Percentiles rank a stretch among this genome's conserved stretches.
Conservation (phyloP, 2,888 invertebrate genomes). For the Eupithecia pulchellata region DNA sequence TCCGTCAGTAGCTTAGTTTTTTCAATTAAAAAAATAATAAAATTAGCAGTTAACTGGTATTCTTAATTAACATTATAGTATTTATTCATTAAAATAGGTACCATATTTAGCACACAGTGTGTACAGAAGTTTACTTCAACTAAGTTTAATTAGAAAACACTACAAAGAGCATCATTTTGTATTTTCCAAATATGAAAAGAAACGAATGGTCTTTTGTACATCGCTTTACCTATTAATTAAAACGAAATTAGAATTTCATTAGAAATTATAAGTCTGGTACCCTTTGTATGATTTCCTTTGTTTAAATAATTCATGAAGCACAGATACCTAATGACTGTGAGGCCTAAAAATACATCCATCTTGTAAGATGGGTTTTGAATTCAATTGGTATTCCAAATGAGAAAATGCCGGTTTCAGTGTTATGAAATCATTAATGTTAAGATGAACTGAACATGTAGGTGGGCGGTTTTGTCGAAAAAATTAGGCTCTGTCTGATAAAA, state of each 20-base stretch:
- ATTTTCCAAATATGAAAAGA: not conserved
- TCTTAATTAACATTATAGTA: no score
- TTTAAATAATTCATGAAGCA: slow-evolving; percentile 37
- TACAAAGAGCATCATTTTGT: not conserved
- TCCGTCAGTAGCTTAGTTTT: no score
- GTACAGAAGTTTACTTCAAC: no score
- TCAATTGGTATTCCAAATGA: slow-evolving; percentile 17
- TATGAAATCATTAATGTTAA: slow-evolving; percentile 7
- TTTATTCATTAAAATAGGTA: no score
- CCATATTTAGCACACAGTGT: no score
- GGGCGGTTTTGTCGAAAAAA: no score
- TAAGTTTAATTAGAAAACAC: not conserved
- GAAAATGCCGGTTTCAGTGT: slow-evolving; percentile 3
- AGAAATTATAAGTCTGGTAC: slow-evolving; percentile 17
- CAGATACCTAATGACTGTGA: slow-evolving; percentile 20
- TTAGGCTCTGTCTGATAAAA: not conserved
- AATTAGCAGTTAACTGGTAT: no score
- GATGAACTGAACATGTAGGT: not conserved
- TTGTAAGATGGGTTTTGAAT: slow-evolving; percentile 19
- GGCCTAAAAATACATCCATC: slow-evolving; percentile 34
- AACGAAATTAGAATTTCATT: slow-evolving; percentile 26
- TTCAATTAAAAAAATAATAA: no score
- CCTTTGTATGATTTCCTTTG: slow-evolving; percentile 26
- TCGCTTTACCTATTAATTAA: slow-evolving; percentile 11
- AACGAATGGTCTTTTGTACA: not conserved